Conservation (phyloP, 2,797 vertebrate species). For the Gobio occitaniae region DNA sequence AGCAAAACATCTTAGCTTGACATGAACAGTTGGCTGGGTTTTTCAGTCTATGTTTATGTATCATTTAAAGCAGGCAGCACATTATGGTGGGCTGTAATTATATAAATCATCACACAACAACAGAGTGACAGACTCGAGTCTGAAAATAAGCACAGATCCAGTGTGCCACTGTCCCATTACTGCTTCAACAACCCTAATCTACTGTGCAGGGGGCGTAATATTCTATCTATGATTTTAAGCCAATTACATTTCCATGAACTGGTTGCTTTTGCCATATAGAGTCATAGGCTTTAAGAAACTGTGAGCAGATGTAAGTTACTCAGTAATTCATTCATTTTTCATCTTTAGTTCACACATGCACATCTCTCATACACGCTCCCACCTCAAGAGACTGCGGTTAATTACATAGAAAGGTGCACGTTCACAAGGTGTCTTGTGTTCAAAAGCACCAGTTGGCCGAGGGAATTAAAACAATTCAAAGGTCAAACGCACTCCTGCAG, state of each 20-base stretch:
- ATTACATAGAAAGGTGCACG: conserved; percentile 34
- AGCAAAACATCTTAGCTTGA: background rate
- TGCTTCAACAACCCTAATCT: background rate
- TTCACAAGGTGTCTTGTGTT: conserved; percentile 27
- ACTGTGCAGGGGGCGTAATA: background rate
- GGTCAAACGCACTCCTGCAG: conserved; percentile 25
- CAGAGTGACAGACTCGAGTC: background rate
- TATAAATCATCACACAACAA: conserved; percentile 14
- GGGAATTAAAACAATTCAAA: conserved; percentile 38
- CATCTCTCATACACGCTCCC: background rate
- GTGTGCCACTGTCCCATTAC: background rate
- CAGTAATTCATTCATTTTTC: conserved; percentile 34
- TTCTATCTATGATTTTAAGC: background rate
- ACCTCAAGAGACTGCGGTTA: conserved; percentile 22
- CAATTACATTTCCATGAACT: background rate
- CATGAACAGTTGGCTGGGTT: background rate
- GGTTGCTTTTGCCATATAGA: background rate
- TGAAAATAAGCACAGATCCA: background rate
- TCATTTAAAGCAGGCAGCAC: background rate
- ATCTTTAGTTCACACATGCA: conserved; percentile 19
- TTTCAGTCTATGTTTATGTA: conserved; percentile 16
- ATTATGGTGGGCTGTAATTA: conserved; percentile 17
- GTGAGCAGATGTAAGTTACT: conserved; percentile 15
- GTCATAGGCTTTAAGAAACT: background rate
- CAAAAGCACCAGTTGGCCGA: conserved; percentile 23